Evolutionary conservation across 2,113 vertebrate species (phyloP).

Genomic region (Chroicocephalus ridibundus): DNA sequence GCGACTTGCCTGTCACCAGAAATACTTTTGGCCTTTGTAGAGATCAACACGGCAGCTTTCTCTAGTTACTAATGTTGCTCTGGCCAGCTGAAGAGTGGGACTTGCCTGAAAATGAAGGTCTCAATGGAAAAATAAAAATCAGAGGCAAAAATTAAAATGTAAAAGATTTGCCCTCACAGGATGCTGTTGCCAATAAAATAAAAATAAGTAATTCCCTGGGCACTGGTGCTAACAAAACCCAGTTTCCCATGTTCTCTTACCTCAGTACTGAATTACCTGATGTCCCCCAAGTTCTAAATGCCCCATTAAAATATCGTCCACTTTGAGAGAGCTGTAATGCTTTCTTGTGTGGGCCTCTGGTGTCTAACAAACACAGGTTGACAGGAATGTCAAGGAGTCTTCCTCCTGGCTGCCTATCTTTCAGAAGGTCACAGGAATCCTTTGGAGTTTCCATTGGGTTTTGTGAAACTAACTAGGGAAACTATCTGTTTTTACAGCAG

Average conservation of each 20-base stretch:
- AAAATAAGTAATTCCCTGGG: not conserved
- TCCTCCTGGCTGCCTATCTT: not conserved
- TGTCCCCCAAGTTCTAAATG: not conserved
- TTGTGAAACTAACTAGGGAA: not conserved
- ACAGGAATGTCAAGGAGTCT: not conserved
- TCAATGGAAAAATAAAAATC: not conserved
- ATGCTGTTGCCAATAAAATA: not conserved
- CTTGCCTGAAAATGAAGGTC: not conserved
- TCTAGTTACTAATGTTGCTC: not conserved
- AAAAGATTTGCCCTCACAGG: not conserved
- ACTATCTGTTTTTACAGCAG: not conserved
- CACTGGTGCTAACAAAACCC: not conserved
- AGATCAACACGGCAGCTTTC: not conserved
- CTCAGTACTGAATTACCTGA: not conserved
- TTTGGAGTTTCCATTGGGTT: not conserved
- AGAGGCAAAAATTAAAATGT: not conserved
- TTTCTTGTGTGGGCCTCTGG: not conserved
- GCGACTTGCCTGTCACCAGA: not conserved
- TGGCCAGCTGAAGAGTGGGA: not conserved
- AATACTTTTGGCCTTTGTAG: not conserved
- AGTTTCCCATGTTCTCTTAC: not conserved
- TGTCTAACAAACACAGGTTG: not conserved
- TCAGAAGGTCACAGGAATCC: not conserved
- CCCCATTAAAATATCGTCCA: not conserved
- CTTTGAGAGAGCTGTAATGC: not conserved